Base-by-base conservation (phyloP, 2,113 vertebrate species). In the Plecotus auritus region DNA sequence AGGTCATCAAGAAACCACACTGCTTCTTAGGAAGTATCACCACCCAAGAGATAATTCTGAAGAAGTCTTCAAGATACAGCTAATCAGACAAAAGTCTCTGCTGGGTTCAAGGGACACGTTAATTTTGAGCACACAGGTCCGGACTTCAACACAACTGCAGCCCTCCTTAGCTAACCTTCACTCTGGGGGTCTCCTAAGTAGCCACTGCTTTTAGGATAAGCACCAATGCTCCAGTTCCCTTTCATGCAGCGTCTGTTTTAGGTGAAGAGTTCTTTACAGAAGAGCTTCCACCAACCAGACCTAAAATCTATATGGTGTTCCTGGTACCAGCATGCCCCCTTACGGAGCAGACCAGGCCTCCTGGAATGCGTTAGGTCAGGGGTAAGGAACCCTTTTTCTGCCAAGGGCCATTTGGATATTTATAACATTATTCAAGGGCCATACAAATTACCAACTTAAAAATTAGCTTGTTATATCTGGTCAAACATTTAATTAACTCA, bases 21-120 rank as follows among this genome's bases (percentile, higher is more conserved):
- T 83, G 12, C 49, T 94, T 96, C 94, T 95, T 66, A 96, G 82
- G 93, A 95, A 92, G 85, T 32, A 81, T n/a, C 56, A 37, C 47
- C 40, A 73, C 40, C 32, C 85, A 26, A 22, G 14, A 90, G 28
- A 32, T 45, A 67, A 45, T 51, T 90, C 37, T 94, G 73, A 51
- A 78, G 85, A 91, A 56, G 37, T 69, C 45, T 94, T 83, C 37
- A 78, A 88, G 83, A 89, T 56, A 45, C 23, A 91, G 70, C 13
- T 32, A 12, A 85, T 37, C 66, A 74, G 49, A 70, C 5, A 54
- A 56, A 88, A 74, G 66, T 40, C 80, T 45, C 12, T 35, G 37
- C 13, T 9, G 26, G 56, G 42, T 42, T 95, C 40, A 26, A 30
- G 67, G 54, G 61, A 17, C 40, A 28, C 23, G 26, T 69, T 1